Evolutionary conservation across 2,113 vertebrate genomes (phyloP).

Genomic region (Cyanoramphus novaezelandiae): DNA sequence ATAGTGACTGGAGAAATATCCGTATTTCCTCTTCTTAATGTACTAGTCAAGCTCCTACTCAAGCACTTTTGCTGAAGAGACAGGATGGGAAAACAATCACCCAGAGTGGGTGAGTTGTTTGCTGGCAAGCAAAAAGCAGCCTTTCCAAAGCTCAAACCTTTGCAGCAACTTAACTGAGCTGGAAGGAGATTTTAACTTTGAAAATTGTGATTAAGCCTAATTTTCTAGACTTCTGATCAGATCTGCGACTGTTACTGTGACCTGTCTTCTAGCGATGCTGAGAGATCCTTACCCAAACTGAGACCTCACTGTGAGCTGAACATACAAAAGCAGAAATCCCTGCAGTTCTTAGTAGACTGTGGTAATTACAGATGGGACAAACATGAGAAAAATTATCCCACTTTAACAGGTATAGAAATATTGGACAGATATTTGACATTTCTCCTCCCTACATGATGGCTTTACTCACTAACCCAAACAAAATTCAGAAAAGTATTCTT

Average conservation of each 20-base stretch:
- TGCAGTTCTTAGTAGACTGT: background rate
- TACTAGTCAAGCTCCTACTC: background rate
- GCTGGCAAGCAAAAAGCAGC: background rate
- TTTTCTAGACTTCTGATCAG: background rate
- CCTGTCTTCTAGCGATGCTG: background rate
- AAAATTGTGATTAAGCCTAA: background rate
- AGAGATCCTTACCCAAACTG: background rate
- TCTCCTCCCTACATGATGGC: background rate
- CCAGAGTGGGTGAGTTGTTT: background rate
- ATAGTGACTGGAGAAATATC: background rate
- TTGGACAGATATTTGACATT: background rate
- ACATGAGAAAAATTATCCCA: background rate
- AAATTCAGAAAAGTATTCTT: background rate
- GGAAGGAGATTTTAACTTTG: background rate
- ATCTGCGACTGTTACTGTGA: background rate
- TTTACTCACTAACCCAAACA: background rate
- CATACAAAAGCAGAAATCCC: background rate
- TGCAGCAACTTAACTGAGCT: background rate
- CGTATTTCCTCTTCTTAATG: background rate
- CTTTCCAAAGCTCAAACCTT: background rate
- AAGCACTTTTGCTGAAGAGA: background rate
- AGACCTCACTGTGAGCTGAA: background rate
- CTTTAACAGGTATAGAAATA: background rate
- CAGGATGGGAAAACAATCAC: background rate
- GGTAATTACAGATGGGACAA: background rate